phyloP scores from a whole-genome alignment of 2,888 invertebrate genomes.

The Parelbella ahira region DNA sequence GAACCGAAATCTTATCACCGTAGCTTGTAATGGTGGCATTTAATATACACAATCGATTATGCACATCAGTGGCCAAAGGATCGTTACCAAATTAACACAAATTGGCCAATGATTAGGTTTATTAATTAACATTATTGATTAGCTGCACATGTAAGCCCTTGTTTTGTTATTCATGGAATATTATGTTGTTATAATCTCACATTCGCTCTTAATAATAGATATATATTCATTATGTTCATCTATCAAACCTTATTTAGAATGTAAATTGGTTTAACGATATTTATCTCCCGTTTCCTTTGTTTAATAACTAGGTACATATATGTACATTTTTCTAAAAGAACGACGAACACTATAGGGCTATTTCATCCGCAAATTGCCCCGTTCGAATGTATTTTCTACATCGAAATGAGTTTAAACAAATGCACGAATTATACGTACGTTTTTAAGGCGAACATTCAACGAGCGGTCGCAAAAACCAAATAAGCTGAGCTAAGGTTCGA shows the following conservation, averaged over 20 bases:
- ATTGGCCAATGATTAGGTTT: constrained; percentile 12
- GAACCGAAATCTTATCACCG: too few relatives aligned
- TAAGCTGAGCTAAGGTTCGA: constrained; percentile 11
- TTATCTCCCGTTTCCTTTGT: too few relatives aligned
- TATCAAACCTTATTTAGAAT: too few relatives aligned
- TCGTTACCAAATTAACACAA: constrained; percentile 6
- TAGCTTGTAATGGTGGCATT: constrained; percentile 3
- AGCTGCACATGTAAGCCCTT: background rate
- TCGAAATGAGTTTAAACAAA: too few relatives aligned
- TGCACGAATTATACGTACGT: background rate
- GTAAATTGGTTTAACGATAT: too few relatives aligned
- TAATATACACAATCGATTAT: constrained; percentile 9
- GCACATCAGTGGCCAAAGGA: background rate
- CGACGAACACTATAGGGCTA: too few relatives aligned
- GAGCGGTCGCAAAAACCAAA: constrained; percentile 6
- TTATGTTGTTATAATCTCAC: background rate
- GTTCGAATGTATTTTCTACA: too few relatives aligned
- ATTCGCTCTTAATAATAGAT: too few relatives aligned
- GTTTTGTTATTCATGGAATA: constrained; percentile 7
- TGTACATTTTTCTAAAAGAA: too few relatives aligned
- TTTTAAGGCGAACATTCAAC: background rate
- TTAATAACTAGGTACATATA: too few relatives aligned
- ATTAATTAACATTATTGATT: constrained; percentile 4
- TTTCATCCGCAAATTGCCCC: too few relatives aligned
- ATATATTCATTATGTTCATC: too few relatives aligned